Percentiles rank a stretch among this genome's conserved stretches.
phyloP scores from a whole-genome alignment of 2,797 vertebrate species.

The Taeniopygia guttata region DNA sequence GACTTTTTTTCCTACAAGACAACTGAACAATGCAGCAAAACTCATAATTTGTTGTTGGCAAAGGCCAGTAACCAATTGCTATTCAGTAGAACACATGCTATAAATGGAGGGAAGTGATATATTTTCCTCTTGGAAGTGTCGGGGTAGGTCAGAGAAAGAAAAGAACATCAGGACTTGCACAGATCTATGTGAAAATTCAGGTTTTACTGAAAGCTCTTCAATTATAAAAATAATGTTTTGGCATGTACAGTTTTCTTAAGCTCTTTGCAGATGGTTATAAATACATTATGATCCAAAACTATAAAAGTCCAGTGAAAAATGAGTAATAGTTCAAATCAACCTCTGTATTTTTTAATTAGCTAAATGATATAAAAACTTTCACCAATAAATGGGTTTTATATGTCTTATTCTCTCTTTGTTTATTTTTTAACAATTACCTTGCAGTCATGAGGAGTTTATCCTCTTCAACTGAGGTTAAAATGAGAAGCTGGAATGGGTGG shows the following conservation, averaged over 20 bases:
- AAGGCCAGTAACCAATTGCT: neutral
- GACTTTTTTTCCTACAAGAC: neutral
- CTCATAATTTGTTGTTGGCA: neutral
- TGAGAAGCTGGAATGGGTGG: neutral
- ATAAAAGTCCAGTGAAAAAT: neutral
- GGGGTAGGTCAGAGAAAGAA: neutral
- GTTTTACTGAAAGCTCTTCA: neutral
- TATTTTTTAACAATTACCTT: neutral
- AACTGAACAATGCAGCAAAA: neutral
- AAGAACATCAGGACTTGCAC: neutral
- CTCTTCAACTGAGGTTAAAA: neutral
- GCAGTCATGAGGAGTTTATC: neutral
- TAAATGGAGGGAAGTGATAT: neutral
- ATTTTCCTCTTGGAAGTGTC: neutral
- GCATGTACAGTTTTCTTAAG: neutral
- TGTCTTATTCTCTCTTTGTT: neutral
- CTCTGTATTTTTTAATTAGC: neutral
- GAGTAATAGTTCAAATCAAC: neutral
- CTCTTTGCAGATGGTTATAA: neutral
- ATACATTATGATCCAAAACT: neutral
- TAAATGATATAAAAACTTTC: neutral
- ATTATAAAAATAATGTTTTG: neutral
- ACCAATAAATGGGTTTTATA: neutral
- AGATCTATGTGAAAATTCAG: neutral
- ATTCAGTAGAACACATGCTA: neutral